Base-by-base conservation (phyloP, 2,797 vertebrate genomes). In the Leuciscus waleckii region DNA sequence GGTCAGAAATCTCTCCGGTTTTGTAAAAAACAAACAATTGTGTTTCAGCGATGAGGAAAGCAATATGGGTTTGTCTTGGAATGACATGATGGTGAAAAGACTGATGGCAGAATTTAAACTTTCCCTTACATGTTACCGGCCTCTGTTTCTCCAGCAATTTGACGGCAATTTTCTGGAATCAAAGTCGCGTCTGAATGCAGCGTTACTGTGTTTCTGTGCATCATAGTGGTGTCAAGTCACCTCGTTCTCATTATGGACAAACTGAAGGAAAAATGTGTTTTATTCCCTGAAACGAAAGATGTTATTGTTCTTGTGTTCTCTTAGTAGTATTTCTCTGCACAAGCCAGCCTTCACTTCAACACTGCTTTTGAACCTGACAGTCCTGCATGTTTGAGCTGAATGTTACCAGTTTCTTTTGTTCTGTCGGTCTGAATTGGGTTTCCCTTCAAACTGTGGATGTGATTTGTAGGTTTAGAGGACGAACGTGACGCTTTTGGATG, bases 401-500 rank as follows among this genome's bases (percentile, higher is more conserved):
- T 83, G 79, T 86, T 69, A 67, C 78, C 43, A 29, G 77, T 56
- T 84, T 84, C 67, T 85, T 23, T 68, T 13, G 71, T 76, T 58
- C 41, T 82, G 37, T 73, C 79, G 8, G 2, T 6, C 26, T 29
- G 61, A 29, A 2, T 63, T 63, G 26, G 61, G 37, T 65, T 65
- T 21, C 8, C n/a, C 35, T 43, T 41, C 8, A 29, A 70, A 68
- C 9, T 67, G 78, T 17, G 43, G 14, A 8, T 68, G 29, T 37
- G 29, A 49, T 16, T 16, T 63, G 7, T 46, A 29, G 39, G 35
- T 69, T 54, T 26, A 69, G 67, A 49, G 46, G 67, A 29, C 35
- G 16, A 4, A 39, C 16, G 4, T 16, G 13, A 39, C 26, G 35
- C 35, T 23, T 7, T 16, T 14, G 35, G 35, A 51, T 81, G 67